Percentiles rank a stretch among this genome's conserved stretches.
These are phyloP conservation scores for Pyrrhopygopsis socrates DNA, from an alignment of 2,888 invertebrate species.

Conservation along the genomic window DNA sequence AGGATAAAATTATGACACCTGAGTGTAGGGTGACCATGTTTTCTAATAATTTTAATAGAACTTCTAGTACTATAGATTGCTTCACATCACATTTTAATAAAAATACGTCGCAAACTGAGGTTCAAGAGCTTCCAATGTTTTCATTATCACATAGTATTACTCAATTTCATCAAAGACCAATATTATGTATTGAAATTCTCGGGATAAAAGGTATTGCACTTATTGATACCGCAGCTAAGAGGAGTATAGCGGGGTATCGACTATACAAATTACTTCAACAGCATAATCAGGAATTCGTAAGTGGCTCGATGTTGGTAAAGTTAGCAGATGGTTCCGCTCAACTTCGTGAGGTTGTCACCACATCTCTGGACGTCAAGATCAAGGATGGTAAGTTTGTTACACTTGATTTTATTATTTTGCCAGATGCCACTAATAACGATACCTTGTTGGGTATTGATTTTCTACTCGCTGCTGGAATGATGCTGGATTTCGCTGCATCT, in stretches of 20 bases:
- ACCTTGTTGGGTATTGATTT: conserved; percentile 47
- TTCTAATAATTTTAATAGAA: neutral
- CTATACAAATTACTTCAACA: conserved; percentile 32
- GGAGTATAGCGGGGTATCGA: conserved; percentile 40
- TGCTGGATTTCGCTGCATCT: neutral
- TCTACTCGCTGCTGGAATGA: neutral
- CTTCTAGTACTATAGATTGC: neutral
- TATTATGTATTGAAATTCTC: conserved; percentile 26
- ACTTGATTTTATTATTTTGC: conserved; percentile 29
- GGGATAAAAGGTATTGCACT: conserved; percentile 20
- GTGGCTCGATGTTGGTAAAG: conserved; percentile 21
- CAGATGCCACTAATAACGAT: conserved; percentile 35
- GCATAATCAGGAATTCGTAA: neutral
- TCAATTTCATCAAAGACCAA: neutral
- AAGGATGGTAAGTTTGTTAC: neutral
- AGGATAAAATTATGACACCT: neutral
- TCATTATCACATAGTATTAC: neutral
- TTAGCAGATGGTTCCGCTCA: conserved; percentile 23
- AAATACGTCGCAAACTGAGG: neutral
- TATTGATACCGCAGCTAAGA: conserved; percentile 50
- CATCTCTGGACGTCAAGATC: conserved; percentile 13
- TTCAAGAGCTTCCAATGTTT: neutral
- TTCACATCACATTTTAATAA: neutral
- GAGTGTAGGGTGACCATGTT: neutral
- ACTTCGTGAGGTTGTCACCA: neutral